Conservation (phyloP, 2,113 vertebrate species). For the Chaetodon auriga region DNA sequence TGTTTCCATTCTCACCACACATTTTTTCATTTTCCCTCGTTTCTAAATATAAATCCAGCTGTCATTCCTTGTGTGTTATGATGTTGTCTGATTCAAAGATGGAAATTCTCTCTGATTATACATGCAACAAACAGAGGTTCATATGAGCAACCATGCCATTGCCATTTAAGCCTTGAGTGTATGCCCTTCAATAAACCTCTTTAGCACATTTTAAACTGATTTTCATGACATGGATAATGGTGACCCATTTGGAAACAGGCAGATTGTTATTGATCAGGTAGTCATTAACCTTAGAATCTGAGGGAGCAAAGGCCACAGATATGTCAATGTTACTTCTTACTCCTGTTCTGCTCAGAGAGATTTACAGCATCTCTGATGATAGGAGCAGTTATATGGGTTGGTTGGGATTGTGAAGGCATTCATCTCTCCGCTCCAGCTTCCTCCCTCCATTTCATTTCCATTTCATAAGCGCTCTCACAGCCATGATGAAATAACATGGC, state of each 20-base stretch:
- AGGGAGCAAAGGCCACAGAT: not conserved
- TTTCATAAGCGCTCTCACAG: conserved; percentile 25
- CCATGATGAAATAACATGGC: conserved; percentile 29
- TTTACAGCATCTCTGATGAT: not conserved
- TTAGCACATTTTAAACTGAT: not conserved
- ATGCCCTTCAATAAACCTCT: not conserved
- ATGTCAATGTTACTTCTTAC: not conserved
- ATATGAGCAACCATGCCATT: not conserved
- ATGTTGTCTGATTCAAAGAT: not conserved
- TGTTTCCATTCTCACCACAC: not conserved
- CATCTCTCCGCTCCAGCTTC: conserved; percentile 2
- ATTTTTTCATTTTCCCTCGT: not conserved
- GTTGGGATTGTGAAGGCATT: conserved; percentile 10
- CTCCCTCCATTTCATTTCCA: conserved; percentile 7
- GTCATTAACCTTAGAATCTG: not conserved
- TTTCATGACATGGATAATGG: not conserved
- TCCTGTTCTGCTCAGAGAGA: not conserved
- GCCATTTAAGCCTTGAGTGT: not conserved
- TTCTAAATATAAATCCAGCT: conserved; percentile 4
- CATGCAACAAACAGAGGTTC: not conserved
- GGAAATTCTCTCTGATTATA: not conserved
- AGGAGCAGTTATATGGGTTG: not conserved
- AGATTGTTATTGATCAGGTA: conserved; percentile 21
- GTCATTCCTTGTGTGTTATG: not conserved
- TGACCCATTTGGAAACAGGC: not conserved